Evolutionary conservation across 2,113 vertebrate genomes (phyloP).

Genomic region (Callionymus lyra): DNA sequence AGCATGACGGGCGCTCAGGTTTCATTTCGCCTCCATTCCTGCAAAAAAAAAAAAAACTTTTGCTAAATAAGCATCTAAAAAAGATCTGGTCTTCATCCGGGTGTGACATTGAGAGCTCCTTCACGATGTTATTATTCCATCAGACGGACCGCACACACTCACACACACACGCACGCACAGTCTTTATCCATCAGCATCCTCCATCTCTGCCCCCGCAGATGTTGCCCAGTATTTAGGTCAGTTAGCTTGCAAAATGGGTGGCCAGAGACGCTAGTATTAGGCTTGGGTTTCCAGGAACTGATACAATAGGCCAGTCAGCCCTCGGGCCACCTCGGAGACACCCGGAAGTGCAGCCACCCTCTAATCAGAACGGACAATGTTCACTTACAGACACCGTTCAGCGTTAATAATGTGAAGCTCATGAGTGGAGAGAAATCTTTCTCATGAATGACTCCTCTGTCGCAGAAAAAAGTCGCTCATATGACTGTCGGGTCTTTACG

Average conservation of each 20-base stretch:
- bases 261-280: constrained; percentile 36
- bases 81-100: constrained; percentile 1
- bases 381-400: constrained; percentile 33
- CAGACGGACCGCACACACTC: constrained; percentile 17
- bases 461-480: constrained; percentile 15
- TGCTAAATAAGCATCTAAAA: too few relatives aligned
- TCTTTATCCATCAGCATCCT: constrained; percentile 21
- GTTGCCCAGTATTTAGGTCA: constrained; percentile 61
- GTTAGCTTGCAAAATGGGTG: constrained; percentile 57
- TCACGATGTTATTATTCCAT: constrained; percentile 29
- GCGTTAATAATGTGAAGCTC: constrained; percentile 19
- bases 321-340: constrained; percentile 35
- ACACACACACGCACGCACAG: neutral
- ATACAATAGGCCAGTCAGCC: constrained; percentile 49
- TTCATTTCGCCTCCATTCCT: too few relatives aligned
- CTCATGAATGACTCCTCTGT: constrained; percentile 8
- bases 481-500: constrained; percentile 19
- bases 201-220: constrained; percentile 50
- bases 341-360: constrained; percentile 37
- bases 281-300: constrained; percentile 49
- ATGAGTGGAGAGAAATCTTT: constrained; percentile 19
- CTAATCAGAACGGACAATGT: constrained; percentile 49
- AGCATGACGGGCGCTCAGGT: too few relatives aligned
- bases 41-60: too few relatives aligned
- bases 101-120: too few relatives aligned